Evolutionary conservation across 2,797 vertebrate genomes (phyloP), one percentile per base, ranked within the genome.

Genomic region (Epinephelus awoara): DNA sequence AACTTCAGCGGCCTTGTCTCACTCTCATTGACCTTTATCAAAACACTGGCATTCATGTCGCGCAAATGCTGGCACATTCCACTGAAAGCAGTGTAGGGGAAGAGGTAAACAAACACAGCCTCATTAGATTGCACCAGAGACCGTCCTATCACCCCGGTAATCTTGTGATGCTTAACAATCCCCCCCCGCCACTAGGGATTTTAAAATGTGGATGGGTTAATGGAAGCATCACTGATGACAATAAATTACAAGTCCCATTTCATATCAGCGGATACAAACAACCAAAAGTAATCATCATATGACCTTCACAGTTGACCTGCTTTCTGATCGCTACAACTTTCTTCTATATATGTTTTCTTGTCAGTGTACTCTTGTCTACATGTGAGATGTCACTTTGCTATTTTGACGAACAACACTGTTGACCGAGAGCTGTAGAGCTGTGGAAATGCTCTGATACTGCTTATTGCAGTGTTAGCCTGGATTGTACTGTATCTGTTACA

Each of bases 11-110:
- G 87, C 88, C 91, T 83, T 91, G 91, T 91, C 93, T 94, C 90
- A 84, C 91, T 91, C 89, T 91, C 93, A 87, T 89, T 94, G 94
- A 95, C 94, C 94, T 95, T 95, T 94, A 93, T 93, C 94, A 93
- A 92, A 91, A 91, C 89, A 88, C 91, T 93, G 93, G 91, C 93
- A 90, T 92, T 93, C 91, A 89, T 91, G 93, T 91, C 83, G 78
- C 84, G 86, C 89, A 92, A 91, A 89, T 84, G 77, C 87, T 91
- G 90, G 83, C 88, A 91, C 86, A 89, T 89, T 90, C 82, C 84
- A 56, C 79, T 78, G 83, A 84, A 84, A 84, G 87, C 84, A 47
- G 76, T 64, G 83, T 47, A 75, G 68, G 61, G 72, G 66, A 76
- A 77, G 75, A 86, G 76, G 90, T 95, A 93, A 95, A 92, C 92